Conservation (phyloP, 1,140 invertebrate genomes). For the Hycleus cichorii region DNA sequence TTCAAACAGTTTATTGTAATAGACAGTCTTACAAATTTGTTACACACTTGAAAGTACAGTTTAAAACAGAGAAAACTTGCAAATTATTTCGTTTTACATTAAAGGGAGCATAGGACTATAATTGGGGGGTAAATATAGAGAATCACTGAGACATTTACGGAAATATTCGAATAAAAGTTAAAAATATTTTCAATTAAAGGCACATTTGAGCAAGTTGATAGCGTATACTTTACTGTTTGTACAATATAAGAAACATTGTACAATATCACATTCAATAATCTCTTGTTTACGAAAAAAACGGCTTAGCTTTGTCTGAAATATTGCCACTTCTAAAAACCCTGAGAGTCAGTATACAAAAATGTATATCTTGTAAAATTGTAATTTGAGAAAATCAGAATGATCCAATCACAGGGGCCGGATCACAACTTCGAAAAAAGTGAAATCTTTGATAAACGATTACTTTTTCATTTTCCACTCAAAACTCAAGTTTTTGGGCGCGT, state of each 20-base stretch:
- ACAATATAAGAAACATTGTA: slow-evolving; percentile 26
- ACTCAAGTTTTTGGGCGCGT: too few relatives aligned
- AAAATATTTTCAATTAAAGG: slow-evolving; percentile 24
- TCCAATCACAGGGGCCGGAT: neutral
- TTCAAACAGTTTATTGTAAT: slow-evolving; percentile 19
- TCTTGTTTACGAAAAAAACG: neutral
- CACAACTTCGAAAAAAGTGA: too few relatives aligned
- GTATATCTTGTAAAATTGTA: too few relatives aligned
- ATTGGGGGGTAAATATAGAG: too few relatives aligned
- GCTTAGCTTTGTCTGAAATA: slow-evolving; percentile 11
- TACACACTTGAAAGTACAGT: slow-evolving; percentile 9
- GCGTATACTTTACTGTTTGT: slow-evolving; percentile 27
- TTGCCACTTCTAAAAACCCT: slow-evolving; percentile 32
- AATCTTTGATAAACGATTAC: too few relatives aligned
- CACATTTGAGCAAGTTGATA: slow-evolving; percentile 33
- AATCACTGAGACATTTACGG: too few relatives aligned
- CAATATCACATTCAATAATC: slow-evolving; percentile 30
- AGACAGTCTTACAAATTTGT: slow-evolving; percentile 16
- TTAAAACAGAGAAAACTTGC: too few relatives aligned
- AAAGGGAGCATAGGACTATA: too few relatives aligned
- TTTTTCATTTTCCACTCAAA: too few relatives aligned
- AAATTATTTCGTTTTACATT: too few relatives aligned
- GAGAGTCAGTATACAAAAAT: slow-evolving; percentile 35
- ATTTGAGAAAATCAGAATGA: neutral
- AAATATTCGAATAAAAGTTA: slow-evolving; percentile 4